Percentiles rank a stretch among this genome's conserved stretches.
Evolutionary conservation across 2,888 invertebrate genomes (phyloP).

Genomic region (Masnerella sp.): DNA sequence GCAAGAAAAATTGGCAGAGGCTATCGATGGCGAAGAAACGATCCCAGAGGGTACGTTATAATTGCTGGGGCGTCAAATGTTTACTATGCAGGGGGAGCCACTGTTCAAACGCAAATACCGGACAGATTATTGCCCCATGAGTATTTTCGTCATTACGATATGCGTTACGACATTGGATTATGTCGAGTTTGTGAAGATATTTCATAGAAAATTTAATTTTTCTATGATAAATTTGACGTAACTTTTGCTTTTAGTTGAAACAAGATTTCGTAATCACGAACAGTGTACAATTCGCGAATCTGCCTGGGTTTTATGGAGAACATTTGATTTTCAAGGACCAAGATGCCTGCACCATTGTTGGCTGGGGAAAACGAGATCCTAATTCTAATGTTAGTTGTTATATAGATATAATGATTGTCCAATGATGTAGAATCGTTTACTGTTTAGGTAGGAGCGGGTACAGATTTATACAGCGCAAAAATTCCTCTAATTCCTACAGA

Average conservation of each 20-base stretch:
- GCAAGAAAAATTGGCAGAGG: conserved; percentile 35
- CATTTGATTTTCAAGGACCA: conserved; percentile 55
- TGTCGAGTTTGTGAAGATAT: conserved; percentile 24
- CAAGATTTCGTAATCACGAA: conserved; percentile 61
- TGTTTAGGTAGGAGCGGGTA: too few species aligned
- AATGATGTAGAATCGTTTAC: too few species aligned
- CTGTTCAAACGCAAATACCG: conserved; percentile 65
- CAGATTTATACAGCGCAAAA: too few species aligned
- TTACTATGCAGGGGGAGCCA: conserved; percentile 64
- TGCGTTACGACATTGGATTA: conserved; percentile 67
- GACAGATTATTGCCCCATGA: conserved; percentile 68
- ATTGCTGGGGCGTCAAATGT: conserved; percentile 69
- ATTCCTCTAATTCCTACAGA: conserved; percentile 62
- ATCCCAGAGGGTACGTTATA: conserved; percentile 64
- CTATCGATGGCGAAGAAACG: conserved; percentile 61
- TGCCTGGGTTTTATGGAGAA: conserved; percentile 57
- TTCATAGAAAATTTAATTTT: too few species aligned
- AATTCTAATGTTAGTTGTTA: background rate
- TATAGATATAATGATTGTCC: background rate
- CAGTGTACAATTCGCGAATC: conserved; percentile 58
- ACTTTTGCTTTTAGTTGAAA: conserved; percentile 62
- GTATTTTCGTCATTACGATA: conserved; percentile 62
- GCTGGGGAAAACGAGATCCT: conserved; percentile 64
- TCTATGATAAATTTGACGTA: too few species aligned
- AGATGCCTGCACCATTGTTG: conserved; percentile 59